A percentile compares a stretch with the other conserved stretches of the same genome.
Conservation (phyloP, 2,113 vertebrate species). For the Collichthys lucidus region DNA sequence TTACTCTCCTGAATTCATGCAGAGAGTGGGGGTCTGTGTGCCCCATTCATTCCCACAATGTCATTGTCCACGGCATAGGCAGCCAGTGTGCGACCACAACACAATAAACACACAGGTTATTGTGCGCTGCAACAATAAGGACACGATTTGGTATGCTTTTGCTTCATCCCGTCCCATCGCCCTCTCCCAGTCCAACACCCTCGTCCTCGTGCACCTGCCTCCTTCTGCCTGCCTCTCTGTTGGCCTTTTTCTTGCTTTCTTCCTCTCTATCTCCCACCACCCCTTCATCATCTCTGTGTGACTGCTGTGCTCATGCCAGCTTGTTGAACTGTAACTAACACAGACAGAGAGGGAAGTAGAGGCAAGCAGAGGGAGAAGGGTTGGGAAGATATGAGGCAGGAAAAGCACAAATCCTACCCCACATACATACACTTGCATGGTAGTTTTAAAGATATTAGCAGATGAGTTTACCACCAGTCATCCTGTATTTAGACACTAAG, state of each 20-base stretch:
- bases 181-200: constrained; percentile 39
- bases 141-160: constrained; percentile 60
- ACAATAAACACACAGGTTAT: constrained; percentile 82
- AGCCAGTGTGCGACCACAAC: constrained; percentile 75
- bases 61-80: constrained; percentile 76
- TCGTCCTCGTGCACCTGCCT: constrained; percentile 66
- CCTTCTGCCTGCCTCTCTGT: constrained; percentile 32
- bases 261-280: constrained; percentile 45
- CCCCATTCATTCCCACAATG: constrained; percentile 74
- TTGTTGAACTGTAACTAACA: constrained; percentile 79
- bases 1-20: constrained; percentile 58
- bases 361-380: constrained; percentile 43
- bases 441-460: background rate
- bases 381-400: constrained; percentile 8
- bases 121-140: constrained; percentile 77
- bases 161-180: constrained; percentile 71
- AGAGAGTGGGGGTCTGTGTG: constrained; percentile 45
- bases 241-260: background rate
- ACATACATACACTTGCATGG: constrained; percentile 3
- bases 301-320: constrained; percentile 71
- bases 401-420: constrained; percentile 6
- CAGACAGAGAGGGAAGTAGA: constrained; percentile 50
- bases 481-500: background rate
- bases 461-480: background rate
- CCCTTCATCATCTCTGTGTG: constrained; percentile 71